phyloP scores from a whole-genome alignment of 2,113 vertebrate genomes.

The Chrysochloris asiatica region DNA sequence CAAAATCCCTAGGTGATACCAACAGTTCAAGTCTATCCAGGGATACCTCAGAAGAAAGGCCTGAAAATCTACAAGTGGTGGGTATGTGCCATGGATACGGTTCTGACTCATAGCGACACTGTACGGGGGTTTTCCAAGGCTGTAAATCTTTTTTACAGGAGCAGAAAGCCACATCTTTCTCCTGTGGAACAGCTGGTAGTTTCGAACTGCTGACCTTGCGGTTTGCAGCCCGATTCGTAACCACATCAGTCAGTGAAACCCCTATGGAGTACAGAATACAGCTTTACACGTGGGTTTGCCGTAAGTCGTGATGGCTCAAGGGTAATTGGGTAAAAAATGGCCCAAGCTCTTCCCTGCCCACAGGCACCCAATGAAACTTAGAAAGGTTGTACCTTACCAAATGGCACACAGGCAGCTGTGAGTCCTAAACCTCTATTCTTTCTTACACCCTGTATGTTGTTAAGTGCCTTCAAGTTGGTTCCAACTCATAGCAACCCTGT shows the following conservation, averaged over 20 bases:
- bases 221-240: too few species aligned
- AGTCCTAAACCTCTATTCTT: slow-evolving; percentile 36
- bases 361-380: not conserved
- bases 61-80: not conserved
- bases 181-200: too few species aligned
- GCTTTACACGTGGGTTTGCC: not conserved
- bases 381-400: not conserved
- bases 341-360: not conserved
- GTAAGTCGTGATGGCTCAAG: not conserved
- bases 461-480: too few species aligned
- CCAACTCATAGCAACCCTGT: too few species aligned
- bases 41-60: not conserved
- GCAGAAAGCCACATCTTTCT: too few species aligned
- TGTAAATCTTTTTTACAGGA: too few species aligned
- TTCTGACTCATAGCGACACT: too few species aligned
- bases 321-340: not conserved
- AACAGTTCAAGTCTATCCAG: not conserved
- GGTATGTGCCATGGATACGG: too few species aligned
- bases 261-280: not conserved
- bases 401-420: not conserved
- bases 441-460: not conserved
- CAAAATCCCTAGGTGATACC: not conserved
- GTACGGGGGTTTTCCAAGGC: too few species aligned
- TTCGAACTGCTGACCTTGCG: too few species aligned
- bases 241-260: not conserved